Percentiles rank a stretch among this genome's conserved stretches.
Evolutionary conservation across 2,797 vertebrate genomes (phyloP).

Genomic region (Borostomias antarcticus): DNA sequence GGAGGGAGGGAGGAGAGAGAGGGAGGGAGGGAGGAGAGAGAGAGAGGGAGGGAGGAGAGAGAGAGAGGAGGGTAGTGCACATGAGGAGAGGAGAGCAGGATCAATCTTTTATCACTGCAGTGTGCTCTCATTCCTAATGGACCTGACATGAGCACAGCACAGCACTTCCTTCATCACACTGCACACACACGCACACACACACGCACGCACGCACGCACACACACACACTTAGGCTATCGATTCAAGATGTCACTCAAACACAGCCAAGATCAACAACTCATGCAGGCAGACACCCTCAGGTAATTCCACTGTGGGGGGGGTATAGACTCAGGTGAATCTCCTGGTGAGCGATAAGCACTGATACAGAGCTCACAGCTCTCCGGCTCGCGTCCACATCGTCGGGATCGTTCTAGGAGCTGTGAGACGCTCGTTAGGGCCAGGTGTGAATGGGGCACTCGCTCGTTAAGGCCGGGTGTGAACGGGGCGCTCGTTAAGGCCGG

Average conservation of each 20-base stretch:
- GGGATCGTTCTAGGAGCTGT: too few species aligned
- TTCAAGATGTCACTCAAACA: background rate
- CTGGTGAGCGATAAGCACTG: too few species aligned
- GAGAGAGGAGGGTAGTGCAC: slow-evolving; percentile 55
- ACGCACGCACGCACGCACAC: too few species aligned
- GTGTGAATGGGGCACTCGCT: too few species aligned
- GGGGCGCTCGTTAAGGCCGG: too few species aligned
- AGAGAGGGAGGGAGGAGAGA: slow-evolving; percentile 33
- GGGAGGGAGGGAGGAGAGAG: slow-evolving; percentile 14
- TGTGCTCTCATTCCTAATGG: slow-evolving; percentile 71
- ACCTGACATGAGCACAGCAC: slow-evolving; percentile 61
- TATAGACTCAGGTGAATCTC: slow-evolving; percentile 22
- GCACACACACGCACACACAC: too few species aligned
- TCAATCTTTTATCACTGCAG: slow-evolving; percentile 75
- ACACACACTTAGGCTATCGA: background rate
- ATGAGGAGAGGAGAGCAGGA: slow-evolving; percentile 62
- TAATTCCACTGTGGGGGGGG: too few species aligned
- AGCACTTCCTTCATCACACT: slow-evolving; percentile 57
- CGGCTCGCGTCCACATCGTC: too few species aligned
- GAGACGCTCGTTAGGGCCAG: too few species aligned
- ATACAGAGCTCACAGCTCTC: too few species aligned
- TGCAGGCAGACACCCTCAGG: background rate
- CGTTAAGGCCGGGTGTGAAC: too few species aligned
- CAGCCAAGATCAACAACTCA: background rate
- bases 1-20: slow-evolving; percentile 16